Evolutionary conservation across 2,113 vertebrate genomes (phyloP).

Genomic region (Blennius ocellaris): DNA sequence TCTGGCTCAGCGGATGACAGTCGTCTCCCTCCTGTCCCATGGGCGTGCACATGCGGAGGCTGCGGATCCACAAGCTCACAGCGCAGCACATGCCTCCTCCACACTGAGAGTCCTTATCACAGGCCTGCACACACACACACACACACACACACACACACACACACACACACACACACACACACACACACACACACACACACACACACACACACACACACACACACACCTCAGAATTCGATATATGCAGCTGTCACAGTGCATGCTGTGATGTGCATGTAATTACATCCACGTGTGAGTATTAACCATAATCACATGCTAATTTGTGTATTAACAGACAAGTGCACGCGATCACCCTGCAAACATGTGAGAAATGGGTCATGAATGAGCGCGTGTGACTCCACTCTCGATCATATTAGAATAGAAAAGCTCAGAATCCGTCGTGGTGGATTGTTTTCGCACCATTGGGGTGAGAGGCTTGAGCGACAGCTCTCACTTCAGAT

Average conservation of each 20-base stretch:
- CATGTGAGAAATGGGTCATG: conserved; percentile 2
- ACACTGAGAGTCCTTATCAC: conserved; percentile 91
- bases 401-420: conserved; percentile 10
- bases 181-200: conserved; percentile 35
- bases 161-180: conserved; percentile 38
- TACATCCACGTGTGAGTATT: background rate
- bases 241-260: no score
- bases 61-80: conserved; percentile 93
- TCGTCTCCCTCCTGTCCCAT: conserved; percentile 90
- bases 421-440: background rate
- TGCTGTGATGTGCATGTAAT: no score
- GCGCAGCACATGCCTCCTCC: conserved; percentile 93
- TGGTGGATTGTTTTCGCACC: conserved; percentile 20
- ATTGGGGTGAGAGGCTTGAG: conserved; percentile 24
- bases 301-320: background rate
- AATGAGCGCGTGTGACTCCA: conserved; percentile 12
- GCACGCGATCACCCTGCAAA: background rate
- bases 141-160: conserved; percentile 42
- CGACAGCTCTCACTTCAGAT: conserved; percentile 52
- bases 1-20: conserved; percentile 93
- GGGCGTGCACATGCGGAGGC: conserved; percentile 91
- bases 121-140: conserved; percentile 78
- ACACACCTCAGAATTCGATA: background rate
- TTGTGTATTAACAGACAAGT: background rate
- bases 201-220: conserved; percentile 41